These are phyloP conservation scores for Tupiocoris notatus DNA, from an alignment of 2,888 invertebrate species.

Conservation along the genomic window DNA sequence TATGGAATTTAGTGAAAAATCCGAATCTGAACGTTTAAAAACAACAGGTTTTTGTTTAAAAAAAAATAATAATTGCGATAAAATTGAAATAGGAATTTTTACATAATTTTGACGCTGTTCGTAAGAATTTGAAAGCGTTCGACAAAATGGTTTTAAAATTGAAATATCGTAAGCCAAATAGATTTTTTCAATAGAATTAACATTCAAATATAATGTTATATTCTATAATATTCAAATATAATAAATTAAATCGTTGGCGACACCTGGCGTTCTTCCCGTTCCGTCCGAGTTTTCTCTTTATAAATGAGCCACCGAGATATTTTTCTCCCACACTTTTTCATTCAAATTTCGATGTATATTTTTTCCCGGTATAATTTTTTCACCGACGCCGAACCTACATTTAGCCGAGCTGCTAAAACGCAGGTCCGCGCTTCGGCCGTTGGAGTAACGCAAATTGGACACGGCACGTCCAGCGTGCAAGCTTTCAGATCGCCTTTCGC, in stretches of 20 bases:
- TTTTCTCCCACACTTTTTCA: not conserved
- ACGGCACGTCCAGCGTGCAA: not conserved
- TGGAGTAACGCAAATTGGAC: not conserved
- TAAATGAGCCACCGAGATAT: not conserved
- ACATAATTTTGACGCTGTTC: no score
- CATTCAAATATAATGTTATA: no score
- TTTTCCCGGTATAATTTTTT: not conserved
- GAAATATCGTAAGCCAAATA: no score
- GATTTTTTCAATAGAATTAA: no score
- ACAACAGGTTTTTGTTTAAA: no score
- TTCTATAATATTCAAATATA: no score
- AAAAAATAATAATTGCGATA: no score
- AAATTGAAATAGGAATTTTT: no score
- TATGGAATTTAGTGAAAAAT: no score
- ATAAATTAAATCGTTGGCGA: not conserved
- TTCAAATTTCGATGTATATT: not conserved
- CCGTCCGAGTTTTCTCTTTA: not conserved
- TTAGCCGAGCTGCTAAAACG: not conserved
- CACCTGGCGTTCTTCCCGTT: not conserved
- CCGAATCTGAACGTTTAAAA: no score
- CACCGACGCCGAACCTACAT: not conserved
- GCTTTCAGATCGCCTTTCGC: not conserved
- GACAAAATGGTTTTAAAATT: no score
- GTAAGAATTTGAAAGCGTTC: no score
- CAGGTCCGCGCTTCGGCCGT: not conserved